Evolutionary conservation across 23 tunicate genomes (phyloP), one percentile per base, ranked within the genome.

Genomic region (Pegea sp.): DNA sequence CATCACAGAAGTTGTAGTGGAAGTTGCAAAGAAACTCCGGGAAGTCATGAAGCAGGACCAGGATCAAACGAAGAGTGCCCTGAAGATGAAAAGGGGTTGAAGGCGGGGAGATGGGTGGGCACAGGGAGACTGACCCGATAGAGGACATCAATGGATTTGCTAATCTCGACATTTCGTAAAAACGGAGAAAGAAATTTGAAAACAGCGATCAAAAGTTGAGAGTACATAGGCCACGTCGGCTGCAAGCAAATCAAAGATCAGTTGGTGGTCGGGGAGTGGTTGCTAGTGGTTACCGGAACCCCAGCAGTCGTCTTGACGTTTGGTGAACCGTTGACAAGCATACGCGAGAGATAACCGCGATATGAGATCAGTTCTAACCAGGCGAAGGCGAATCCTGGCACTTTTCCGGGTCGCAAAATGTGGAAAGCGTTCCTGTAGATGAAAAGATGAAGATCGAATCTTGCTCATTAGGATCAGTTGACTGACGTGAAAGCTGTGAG

Each of bases 141-240:
- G 16, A 84, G 70, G 5, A 73, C 70, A 51, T 84, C 78, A 29
- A 84, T 63, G 13, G 95, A 78, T 44, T 74, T 84, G 4, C 76
- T 52, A 31, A 84, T 59, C 28, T 73, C 84, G 27, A 84, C 95
- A 51, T 91, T 75, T n/a, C 99, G 68, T 11, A 91, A 46, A 55
- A 77, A 78, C 48, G 99, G 99, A 31, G 86, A 77, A n/a, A 91
- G 65, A 34, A 79, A 91, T 57, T 91, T 91, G 69, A 91, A 72
- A 27, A 91, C 48, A 44, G 78, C 99, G 64, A 84, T 73, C 62
- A 89, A 59, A 34, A 91, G 57, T 64, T 91, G 99, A 26, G 99
- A 87, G 57, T 91, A 91, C 99, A 91, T 91, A 31, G 93, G 93
- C 93, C 99, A 78, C 16, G 86, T 86, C 93, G 71, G 69, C 1